Evolutionary conservation across 2,113 vertebrate species (phyloP), one percentile per base, ranked within the genome.

Genomic region (Coregonus clupeaformis): DNA sequence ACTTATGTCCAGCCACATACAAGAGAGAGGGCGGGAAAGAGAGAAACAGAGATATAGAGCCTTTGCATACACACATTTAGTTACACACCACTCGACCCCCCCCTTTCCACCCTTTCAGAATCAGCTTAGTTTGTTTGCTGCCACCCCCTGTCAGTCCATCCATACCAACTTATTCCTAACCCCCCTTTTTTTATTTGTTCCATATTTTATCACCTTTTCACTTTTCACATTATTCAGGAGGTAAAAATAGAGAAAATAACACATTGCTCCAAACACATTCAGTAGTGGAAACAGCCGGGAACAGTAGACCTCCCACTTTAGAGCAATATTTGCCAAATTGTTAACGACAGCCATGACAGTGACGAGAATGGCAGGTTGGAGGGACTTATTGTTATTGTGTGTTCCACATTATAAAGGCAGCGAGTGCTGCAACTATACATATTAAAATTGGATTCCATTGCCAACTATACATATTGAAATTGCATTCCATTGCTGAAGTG

Each of bases 1-100:
- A 88, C 81, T 89, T 89, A 84, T 76, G 76, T 87, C 81, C 80
- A 76, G 86, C 80, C 78, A 80, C 83, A 82, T 78, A 87, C 82
- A n/a, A 65, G 84, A 72, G 80, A 77, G 84, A 78, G 69, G 66
- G 76, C 49, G 72, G 73, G 73, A 78, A 76, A 25, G 4, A 20
- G 79, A 78, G 84, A 80, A 78, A 82, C 52, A 27, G 22, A 22
- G 42, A 68, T 80, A 84, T 82, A 75, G 82, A 82, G 69, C 75
- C 69, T 89, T 77, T 86, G 83, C 80, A 68, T 84, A 67, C 80
- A 82, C 74, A 85, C 77, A 86, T 78, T 87, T 78, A 78, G 69
- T 76, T 64, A 16, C 24, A 30, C 69, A 20, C 27, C 30, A 68
- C 60, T 77, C 16, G 73, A 32, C 71, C 67, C 29, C 49, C 4